A percentile compares a stretch with the other conserved stretches of the same genome.
Evolutionary conservation across 2,113 vertebrate genomes (phyloP).

Genomic region (Prionailurus viverrinus): DNA sequence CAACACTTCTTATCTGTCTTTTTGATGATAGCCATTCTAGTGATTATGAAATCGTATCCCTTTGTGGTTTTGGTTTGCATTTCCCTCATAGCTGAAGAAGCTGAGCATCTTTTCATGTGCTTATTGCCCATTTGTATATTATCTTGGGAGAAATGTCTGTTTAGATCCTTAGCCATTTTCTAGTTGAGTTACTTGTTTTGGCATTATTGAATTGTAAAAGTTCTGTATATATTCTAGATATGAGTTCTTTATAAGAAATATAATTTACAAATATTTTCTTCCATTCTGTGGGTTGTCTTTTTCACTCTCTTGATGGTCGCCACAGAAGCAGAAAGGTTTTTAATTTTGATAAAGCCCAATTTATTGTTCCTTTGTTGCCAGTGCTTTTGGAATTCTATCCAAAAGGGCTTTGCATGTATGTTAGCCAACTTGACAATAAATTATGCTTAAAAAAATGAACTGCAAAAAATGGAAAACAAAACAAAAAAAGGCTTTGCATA

Average conservation of each 20-base stretch:
- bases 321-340: neutral
- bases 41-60: neutral
- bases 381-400: neutral
- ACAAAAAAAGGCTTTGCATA: neutral
- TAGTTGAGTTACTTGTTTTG: neutral
- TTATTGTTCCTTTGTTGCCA: neutral
- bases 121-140: neutral
- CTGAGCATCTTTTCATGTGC: neutral
- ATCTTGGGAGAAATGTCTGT: neutral
- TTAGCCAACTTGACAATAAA: too few relatives aligned
- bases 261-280: constrained; percentile 1
- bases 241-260: neutral
- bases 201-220: neutral
- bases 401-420: neutral
- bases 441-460: too few relatives aligned
- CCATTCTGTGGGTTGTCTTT: neutral
- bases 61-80: neutral
- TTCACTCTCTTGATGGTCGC: neutral
- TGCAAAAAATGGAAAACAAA: too few relatives aligned
- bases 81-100: neutral
- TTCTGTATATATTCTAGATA: neutral
- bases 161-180: neutral
- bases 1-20: neutral
- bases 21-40: neutral
- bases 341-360: constrained; percentile 11